A percentile compares a stretch with the other conserved stretches of the same genome.
phyloP scores from a whole-genome alignment of 2,888 invertebrate genomes.

The Agapetus fuscipes region DNA sequence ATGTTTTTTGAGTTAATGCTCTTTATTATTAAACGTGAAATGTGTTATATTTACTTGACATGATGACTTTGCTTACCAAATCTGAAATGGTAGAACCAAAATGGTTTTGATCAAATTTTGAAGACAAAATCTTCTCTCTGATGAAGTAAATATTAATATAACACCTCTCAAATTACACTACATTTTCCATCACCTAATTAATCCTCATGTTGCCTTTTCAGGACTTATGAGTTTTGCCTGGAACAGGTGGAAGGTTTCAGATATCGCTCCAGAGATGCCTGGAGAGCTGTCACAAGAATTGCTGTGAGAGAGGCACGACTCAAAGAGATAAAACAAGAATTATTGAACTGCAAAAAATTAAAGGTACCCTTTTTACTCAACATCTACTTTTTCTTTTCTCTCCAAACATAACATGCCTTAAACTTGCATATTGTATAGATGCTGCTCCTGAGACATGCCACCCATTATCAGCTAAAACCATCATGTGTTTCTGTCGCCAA shows the following conservation, averaged over 20 bases:
- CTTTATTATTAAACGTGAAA: too few species aligned
- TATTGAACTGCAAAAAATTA: slow-evolving; percentile 83
- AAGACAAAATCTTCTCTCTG: slow-evolving; percentile 40
- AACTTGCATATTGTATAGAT: neutral
- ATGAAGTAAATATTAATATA: too few species aligned
- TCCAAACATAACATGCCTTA: too few species aligned
- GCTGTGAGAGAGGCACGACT: slow-evolving; percentile 90
- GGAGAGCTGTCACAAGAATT: slow-evolving; percentile 87
- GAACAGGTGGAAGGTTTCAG: slow-evolving; percentile 95
- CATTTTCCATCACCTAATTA: too few species aligned
- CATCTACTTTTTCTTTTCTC: too few species aligned
- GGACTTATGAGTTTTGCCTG: slow-evolving; percentile 87
- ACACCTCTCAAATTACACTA: too few species aligned
- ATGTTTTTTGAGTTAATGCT: too few species aligned
- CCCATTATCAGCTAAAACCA: neutral
- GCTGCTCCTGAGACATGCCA: too few species aligned
- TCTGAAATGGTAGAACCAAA: slow-evolving; percentile 17
- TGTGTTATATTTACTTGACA: too few species aligned
- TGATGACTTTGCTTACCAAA: slow-evolving; percentile 20
- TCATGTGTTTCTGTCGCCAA: neutral
- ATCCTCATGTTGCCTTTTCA: slow-evolving; percentile 38
- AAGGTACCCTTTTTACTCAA: slow-evolving; percentile 47
- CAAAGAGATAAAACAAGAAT: slow-evolving; percentile 91
- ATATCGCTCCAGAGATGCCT: slow-evolving; percentile 90
- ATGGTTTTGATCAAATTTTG: slow-evolving; percentile 19